Conservation (phyloP, 2,113 vertebrate species). For the Platichthys flesus region DNA sequence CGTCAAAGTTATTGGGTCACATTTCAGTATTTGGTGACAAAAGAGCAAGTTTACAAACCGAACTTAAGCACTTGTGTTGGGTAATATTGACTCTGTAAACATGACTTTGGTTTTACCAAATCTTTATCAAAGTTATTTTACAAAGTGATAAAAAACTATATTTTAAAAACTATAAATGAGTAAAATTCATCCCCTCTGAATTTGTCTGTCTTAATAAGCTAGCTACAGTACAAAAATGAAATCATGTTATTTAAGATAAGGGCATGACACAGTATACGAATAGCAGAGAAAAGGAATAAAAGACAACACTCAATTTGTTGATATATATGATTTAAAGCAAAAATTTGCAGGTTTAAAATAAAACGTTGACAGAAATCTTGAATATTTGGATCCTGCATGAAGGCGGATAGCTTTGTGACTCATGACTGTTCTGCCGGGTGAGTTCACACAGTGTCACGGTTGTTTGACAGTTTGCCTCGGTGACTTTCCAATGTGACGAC, state of each 20-base stretch:
- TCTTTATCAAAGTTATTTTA: not conserved
- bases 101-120: not conserved
- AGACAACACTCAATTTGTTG: no score
- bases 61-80: conserved; percentile 56
- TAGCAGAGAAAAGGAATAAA: no score
- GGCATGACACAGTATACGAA: no score
- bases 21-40: conserved; percentile 29
- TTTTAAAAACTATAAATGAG: not conserved
- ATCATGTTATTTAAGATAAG: not conserved
- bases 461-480: not conserved
- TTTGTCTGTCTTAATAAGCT: not conserved
- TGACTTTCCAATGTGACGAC: conserved; percentile 56
- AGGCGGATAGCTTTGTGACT: not conserved
- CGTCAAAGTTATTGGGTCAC: not conserved
- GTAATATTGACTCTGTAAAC: conserved; percentile 72
- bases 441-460: no score
- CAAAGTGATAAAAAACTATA: no score
- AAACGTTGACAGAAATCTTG: not conserved
- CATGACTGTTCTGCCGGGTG: no score
- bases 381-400: not conserved
- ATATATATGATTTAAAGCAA: not conserved
- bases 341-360: not conserved
- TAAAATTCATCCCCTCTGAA: not conserved
- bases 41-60: conserved; percentile 28
- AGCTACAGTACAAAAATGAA: not conserved